Base-by-base conservation (phyloP, 2,797 vertebrate genomes). In the Vireo griseus region DNA sequence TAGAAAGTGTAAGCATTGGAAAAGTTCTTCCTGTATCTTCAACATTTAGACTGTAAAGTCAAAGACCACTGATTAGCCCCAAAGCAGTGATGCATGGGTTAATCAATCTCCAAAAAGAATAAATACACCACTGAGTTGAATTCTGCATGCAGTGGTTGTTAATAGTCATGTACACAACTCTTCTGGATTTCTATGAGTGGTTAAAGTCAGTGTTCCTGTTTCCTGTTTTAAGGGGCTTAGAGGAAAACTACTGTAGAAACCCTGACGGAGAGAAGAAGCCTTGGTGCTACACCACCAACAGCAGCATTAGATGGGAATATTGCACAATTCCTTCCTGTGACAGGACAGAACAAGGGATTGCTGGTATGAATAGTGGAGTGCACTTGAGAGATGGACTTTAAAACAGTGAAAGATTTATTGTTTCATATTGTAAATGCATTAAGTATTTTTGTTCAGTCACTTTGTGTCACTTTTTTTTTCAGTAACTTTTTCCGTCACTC, bases 201-300 rank as follows among this genome's bases (percentile, higher is more conserved):
- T 83, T 87, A 66, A 93, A 91, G 24, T 9, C 2, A 2, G 4
- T 35, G 7, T 68, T 95, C 94, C 71, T 94, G 22, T 97, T 95
- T 79, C 96, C 21, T 86, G 11, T 86, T 69, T 86, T 31, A 77
- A 99, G 99, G 96, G 97, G 95, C 90, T 97, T 99, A 48, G 98
- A 98, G 8, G 95, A 91, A 69, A 99, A 99, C 97, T 98, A 99
- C 94, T 99, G 99, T 58, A 98, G 99, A 88, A 99, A 99, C 75
- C 99, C 99, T 1, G 98, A 99, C 66, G 98, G 98, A 29, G 99
- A 99, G 90, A 97, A 95, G 31, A 97, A 69, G 89, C 99, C 99
- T 5, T 99, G 99, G 99, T 99, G 99, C 94, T 99, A 99, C 90
- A 99, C 99, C 3, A 97, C 97, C 1, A 97, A 98, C 83, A 13